Conservation (phyloP, 2,888 invertebrate species). For the Coronaproctus castanopsis region DNA sequence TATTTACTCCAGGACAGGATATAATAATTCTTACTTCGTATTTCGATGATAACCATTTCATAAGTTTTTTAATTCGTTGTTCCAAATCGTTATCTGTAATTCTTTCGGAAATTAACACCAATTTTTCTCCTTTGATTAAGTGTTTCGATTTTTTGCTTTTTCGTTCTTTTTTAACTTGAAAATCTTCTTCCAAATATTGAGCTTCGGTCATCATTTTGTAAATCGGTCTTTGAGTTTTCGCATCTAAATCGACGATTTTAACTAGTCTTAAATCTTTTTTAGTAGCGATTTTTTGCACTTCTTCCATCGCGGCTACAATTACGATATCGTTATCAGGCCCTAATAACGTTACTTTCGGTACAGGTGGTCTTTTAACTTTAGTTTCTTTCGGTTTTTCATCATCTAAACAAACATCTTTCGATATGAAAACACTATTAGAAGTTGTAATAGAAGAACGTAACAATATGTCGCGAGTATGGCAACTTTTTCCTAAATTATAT, state of each 20-base stretch:
- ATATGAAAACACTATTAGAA: background rate
- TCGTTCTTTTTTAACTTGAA: slow-evolving; percentile 25
- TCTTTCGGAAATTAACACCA: slow-evolving; percentile 37
- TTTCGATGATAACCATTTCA: slow-evolving; percentile 42
- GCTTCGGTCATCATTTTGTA: slow-evolving; percentile 45
- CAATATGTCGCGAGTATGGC: background rate
- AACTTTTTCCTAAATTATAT: background rate
- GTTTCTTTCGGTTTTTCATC: background rate
- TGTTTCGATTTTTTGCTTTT: slow-evolving; percentile 28
- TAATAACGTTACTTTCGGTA: slow-evolving; percentile 37
- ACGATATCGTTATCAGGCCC: slow-evolving; percentile 33
- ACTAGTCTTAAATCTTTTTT: slow-evolving; percentile 46
- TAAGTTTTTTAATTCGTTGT: slow-evolving; percentile 40
- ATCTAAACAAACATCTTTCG: background rate
- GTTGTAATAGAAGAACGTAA: background rate
- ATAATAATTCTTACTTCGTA: slow-evolving; percentile 42
- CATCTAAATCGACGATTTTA: slow-evolving; percentile 43
- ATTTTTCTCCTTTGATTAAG: slow-evolving; percentile 38
- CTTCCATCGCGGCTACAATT: slow-evolving; percentile 39
- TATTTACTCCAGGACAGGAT: slow-evolving; percentile 26
- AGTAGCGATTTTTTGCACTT: slow-evolving; percentile 46
- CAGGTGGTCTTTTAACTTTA: slow-evolving; percentile 6
- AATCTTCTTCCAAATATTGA: slow-evolving; percentile 42
- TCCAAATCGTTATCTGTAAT: slow-evolving; percentile 45
- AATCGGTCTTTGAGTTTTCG: slow-evolving; percentile 43